Evolutionary conservation across 1,140 invertebrate species (phyloP).

Genomic region (Meloidogyne exigua): DNA sequence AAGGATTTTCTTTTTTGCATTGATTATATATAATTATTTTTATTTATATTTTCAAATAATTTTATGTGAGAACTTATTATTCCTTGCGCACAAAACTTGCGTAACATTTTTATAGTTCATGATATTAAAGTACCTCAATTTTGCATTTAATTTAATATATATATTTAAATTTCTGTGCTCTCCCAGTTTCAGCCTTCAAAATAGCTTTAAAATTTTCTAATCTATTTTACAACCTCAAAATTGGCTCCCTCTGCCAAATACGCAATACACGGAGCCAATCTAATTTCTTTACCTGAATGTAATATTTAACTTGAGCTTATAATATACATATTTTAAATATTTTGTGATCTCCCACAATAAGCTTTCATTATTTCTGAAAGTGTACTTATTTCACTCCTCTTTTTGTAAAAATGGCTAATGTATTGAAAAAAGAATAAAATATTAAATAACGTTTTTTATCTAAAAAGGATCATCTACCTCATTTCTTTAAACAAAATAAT

Average conservation of each 20-base stretch:
- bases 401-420: background rate
- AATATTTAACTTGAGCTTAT: background rate
- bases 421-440: too few species aligned
- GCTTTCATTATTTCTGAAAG: background rate
- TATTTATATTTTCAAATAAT: too few species aligned
- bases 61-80: too few species aligned
- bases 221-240: background rate
- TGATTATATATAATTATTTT: too few species aligned
- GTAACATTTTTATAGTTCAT: too few species aligned
- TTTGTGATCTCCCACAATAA: background rate
- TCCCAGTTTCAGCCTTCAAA: background rate
- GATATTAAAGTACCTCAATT: background rate
- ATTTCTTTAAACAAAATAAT: background rate
- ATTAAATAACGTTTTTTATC: background rate
- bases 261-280: background rate
- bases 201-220: background rate
- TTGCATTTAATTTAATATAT: conserved; percentile 3
- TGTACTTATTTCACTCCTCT: background rate
- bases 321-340: background rate
- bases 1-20: too few species aligned
- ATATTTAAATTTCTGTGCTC: background rate
- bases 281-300: background rate
- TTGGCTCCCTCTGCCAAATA: background rate
- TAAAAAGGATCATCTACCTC: background rate
- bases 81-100: too few species aligned